Evolutionary conservation across 2,888 invertebrate species (phyloP), one percentile per base, ranked within the genome.

Genomic region (Cryptus armator): DNA sequence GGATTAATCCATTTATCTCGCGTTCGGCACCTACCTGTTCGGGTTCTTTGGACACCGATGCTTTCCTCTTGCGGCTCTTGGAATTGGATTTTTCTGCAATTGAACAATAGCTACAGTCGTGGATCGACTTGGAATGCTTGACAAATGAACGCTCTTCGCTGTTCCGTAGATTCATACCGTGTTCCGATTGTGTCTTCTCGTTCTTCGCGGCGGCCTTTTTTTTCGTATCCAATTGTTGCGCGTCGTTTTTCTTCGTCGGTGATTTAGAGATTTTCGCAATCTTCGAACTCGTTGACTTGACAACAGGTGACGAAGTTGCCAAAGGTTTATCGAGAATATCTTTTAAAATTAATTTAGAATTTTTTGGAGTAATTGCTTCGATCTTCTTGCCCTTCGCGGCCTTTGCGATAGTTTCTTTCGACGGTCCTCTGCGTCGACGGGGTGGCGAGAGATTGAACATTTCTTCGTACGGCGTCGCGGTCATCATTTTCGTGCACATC

Each of bases 291-390:
- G 74, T 9, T 6, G 56, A 10, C 51, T 87, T 90, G 0, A 87
- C 70, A 44, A 90, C 59, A 0, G 92, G 92, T 0, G 93, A 91
- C 2, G 93, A 93, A 0, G 91, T 89, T 2, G 91, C 91, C 10
- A 93, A 68, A 32, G 92, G 91, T 62, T 90, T 89, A 0, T 85
- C 74, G 6, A 71, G 66, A 16, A 85, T 72, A 32, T 29, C 81
- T 14, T 87, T 87, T 2, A 83, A 72, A 0, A 64, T 43, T n/a
- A 48, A 76, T 12, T 56, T 72, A 6, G 48, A 68, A 32, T 83
- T 82, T 10, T 74, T 83, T 5, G 24, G 62, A 9, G 48, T 12
- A 0, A 44, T n/a, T 37, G 14, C 62, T n/a, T 75, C 87, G 87
- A 64, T 88, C 77, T 83, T 87, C 46, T 87, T 88, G 6, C 29